These are phyloP conservation scores for Arge pagana DNA, from an alignment of 2,888 invertebrate genomes.

Conservation along the genomic window DNA sequence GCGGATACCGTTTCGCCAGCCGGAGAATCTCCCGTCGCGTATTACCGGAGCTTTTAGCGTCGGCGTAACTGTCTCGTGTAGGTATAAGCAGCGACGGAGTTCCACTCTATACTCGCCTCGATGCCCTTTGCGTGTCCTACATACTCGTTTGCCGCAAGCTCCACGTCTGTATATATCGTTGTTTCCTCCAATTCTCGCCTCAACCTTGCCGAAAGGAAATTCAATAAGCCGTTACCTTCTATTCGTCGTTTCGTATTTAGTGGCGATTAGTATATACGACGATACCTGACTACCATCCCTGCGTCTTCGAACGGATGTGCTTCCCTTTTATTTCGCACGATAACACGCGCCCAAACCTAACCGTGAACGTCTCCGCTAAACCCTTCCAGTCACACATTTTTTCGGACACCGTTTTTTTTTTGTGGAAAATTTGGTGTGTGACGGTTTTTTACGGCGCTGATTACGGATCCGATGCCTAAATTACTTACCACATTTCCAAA, in stretches of 20 bases:
- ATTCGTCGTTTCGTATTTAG: not conserved
- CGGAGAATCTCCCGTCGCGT: constrained; percentile 16
- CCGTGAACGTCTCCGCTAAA: too few species aligned
- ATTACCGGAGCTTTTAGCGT: constrained; percentile 22
- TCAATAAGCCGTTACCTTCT: constrained; percentile 35
- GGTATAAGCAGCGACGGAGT: not conserved
- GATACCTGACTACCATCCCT: too few species aligned
- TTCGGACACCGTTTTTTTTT: too few species aligned
- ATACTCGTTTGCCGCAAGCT: not conserved
- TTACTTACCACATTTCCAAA: too few species aligned
- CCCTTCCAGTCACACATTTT: too few species aligned
- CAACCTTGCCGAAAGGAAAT: constrained; percentile 51
- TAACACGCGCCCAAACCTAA: too few species aligned
- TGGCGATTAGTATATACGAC: constrained; percentile 4
- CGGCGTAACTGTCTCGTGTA: constrained; percentile 2
- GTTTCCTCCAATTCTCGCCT: constrained; percentile 51
- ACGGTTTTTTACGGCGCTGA: too few species aligned
- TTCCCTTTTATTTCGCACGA: too few species aligned
- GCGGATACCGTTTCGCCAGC: not conserved
- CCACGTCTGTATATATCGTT: constrained; percentile 7
- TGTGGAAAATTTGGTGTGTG: too few species aligned
- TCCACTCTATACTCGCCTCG: constrained; percentile 11
- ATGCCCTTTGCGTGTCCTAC: constrained; percentile 19
- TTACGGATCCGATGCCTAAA: too few species aligned
- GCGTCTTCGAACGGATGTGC: too few species aligned